These are phyloP conservation scores for Proisotoma minuta DNA, from an alignment of 2,888 invertebrate genomes.

Conservation along the genomic window DNA sequence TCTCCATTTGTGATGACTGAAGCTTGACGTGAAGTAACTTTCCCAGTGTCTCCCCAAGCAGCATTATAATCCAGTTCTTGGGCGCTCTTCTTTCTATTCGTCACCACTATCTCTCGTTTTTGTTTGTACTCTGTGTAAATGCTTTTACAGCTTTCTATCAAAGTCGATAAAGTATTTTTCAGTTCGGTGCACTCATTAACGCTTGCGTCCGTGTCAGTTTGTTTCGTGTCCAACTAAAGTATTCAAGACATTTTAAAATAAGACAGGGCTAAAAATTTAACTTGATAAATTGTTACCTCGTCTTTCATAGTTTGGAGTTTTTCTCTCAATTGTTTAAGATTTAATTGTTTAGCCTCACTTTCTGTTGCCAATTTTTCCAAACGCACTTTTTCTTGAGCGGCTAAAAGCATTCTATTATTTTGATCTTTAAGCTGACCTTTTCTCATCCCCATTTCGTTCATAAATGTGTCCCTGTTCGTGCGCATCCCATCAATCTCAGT, in stretches of 20 bases:
- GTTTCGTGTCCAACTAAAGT: slow-evolving; percentile 56
- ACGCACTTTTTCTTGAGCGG: slow-evolving; percentile 70
- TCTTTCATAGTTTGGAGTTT: slow-evolving; percentile 70
- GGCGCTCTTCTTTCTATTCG: slow-evolving; percentile 44
- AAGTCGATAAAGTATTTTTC: slow-evolving; percentile 41
- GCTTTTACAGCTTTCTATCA: slow-evolving; percentile 48
- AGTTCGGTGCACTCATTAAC: slow-evolving; percentile 44
- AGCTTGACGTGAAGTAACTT: slow-evolving; percentile 47
- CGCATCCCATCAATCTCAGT: slow-evolving; percentile 93
- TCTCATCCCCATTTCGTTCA: slow-evolving; percentile 77
- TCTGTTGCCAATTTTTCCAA: slow-evolving; percentile 47
- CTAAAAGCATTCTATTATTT: slow-evolving; percentile 69
- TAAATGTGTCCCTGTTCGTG: slow-evolving; percentile 81
- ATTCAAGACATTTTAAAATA: background rate
- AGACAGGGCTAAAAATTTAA: background rate
- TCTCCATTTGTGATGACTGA: slow-evolving; percentile 49
- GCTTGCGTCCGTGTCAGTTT: slow-evolving; percentile 50
- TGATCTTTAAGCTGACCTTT: slow-evolving; percentile 79
- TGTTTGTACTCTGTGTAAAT: slow-evolving; percentile 48
- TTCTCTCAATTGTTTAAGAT: slow-evolving; percentile 64
- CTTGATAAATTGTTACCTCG: slow-evolving; percentile 51
- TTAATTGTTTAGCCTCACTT: slow-evolving; percentile 56
- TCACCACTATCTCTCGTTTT: slow-evolving; percentile 48
- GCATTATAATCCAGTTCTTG: slow-evolving; percentile 51
- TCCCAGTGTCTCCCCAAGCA: slow-evolving; percentile 62